Conservation (phyloP, 2,797 vertebrate genomes). For the Smutsia gigantea region DNA sequence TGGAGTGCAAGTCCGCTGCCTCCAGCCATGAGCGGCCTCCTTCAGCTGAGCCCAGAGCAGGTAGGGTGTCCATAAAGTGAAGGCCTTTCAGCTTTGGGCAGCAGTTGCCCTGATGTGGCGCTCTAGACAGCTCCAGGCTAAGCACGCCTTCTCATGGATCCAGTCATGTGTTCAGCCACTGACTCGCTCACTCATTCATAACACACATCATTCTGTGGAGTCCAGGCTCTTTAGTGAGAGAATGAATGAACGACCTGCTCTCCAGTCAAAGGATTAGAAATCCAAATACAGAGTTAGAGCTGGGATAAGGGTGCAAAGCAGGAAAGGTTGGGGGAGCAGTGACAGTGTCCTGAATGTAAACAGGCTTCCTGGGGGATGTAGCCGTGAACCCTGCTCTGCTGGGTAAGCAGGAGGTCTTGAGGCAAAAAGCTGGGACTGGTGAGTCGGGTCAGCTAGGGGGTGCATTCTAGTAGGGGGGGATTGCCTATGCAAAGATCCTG, state of each 20-base stretch:
- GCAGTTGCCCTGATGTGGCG: not conserved
- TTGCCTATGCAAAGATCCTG: not conserved
- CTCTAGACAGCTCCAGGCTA: not conserved
- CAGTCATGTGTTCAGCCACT: not conserved
- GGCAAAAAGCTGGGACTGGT: not conserved
- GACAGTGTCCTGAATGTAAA: not conserved
- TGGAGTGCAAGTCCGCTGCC: not conserved
- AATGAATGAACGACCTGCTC: not conserved
- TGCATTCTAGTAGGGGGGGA: not conserved
- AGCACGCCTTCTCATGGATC: not conserved
- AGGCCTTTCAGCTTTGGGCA: not conserved
- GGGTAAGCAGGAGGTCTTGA: not conserved
- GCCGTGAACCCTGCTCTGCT: fast-evolving
- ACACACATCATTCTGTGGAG: not conserved
- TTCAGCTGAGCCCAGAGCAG: not conserved
- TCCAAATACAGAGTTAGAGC: not conserved
- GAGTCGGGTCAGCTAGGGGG: not conserved
- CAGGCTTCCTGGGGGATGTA: not conserved
- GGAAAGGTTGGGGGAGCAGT: not conserved
- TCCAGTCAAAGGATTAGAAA: not conserved
- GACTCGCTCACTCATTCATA: not conserved
- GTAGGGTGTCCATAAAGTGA: not conserved
- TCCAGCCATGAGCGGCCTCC: not conserved
- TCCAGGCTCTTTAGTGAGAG: not conserved
- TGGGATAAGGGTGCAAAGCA: not conserved